Base-by-base conservation (phyloP, 2,113 vertebrate species). In the Actenoides hombroni region DNA sequence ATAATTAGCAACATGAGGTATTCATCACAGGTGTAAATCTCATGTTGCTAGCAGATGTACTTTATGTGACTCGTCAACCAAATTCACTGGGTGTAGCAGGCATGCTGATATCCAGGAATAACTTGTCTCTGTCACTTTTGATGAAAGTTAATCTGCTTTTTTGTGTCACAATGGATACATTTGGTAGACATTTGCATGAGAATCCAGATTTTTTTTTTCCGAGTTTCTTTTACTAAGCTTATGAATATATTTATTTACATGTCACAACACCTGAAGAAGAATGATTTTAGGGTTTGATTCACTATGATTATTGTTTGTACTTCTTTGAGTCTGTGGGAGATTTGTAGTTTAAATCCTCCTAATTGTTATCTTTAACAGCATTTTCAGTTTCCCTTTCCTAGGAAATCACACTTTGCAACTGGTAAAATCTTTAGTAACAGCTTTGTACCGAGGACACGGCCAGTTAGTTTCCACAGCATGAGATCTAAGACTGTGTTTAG, bases 81-180 rank as follows among this genome's bases (percentile, higher is more conserved):
- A 57, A 89, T 78, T 83, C n/a, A 46, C 44, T 94, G 65, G 67
- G 77, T 84, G 51, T 73, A 86, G 79, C 79, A 86, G 61, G 19
- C 25, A 46, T 53, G 48, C 57, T 25, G 46, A 65, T 70, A 81
- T 70, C 63, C 77, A 78, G 56, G 20, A 96, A 83, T 78, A 78
- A 82, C 69, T 82, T 65, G 33, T 57, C 73, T 86, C 7, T 93
- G 48, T 83, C 59, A n/a, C 40, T 96, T 91, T 25, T 81, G 76
- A 88, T 93, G 74, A 88, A 95, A 95, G 29, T 53, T 87, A 83
- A 86, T 91, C 44, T 83, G 40, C 40, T 69, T 94, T 92, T 92
- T 64, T 74, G 20, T 87, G 49, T 80, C 54, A 69, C 18, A 84
- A 10, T 81, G 37, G n/a, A 20, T 92, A 40, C 20, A 54, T 71